These are phyloP conservation scores for Antennarius maculatus DNA, from an alignment of 2,797 vertebrate species.

Conservation along the genomic window DNA sequence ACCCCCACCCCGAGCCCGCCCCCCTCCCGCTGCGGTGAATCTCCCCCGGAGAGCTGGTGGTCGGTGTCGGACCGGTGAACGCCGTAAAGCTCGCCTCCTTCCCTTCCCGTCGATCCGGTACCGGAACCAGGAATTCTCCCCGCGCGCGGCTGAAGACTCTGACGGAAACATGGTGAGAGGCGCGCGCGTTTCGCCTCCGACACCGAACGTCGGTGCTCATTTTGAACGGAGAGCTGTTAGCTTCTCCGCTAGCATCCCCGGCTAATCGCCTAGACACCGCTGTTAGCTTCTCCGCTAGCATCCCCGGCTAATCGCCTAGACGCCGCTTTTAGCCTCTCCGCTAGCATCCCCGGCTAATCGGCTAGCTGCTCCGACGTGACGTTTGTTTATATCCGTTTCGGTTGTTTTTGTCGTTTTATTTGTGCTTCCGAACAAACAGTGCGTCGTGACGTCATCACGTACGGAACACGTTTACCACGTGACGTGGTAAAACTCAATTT, in stretches of 20 bases:
- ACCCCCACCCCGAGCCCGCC: neutral
- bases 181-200: no score
- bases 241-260: slow-evolving; percentile 15
- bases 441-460: no score
- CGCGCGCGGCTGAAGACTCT: neutral
- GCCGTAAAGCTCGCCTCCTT: slow-evolving; percentile 12
- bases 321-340: slow-evolving; percentile 9
- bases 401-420: neutral
- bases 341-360: slow-evolving; percentile 14
- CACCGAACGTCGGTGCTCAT: slow-evolving; percentile 8
- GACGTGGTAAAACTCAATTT: neutral
- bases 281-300: slow-evolving; percentile 21
- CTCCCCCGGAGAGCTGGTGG: slow-evolving; percentile 51
- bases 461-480: fast-evolving
- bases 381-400: neutral
- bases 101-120: slow-evolving; percentile 1
- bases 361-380: slow-evolving; percentile 6
- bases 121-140: neutral
- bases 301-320: neutral
- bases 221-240: neutral
- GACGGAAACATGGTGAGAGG: slow-evolving; percentile 44
- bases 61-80: slow-evolving; percentile 3
- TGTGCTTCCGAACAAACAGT: neutral
- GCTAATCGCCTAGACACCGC: neutral
- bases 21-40: slow-evolving; percentile 53